phyloP scores from a whole-genome alignment of 2,113 vertebrate species.

The Neolamprologus falcicula region DNA sequence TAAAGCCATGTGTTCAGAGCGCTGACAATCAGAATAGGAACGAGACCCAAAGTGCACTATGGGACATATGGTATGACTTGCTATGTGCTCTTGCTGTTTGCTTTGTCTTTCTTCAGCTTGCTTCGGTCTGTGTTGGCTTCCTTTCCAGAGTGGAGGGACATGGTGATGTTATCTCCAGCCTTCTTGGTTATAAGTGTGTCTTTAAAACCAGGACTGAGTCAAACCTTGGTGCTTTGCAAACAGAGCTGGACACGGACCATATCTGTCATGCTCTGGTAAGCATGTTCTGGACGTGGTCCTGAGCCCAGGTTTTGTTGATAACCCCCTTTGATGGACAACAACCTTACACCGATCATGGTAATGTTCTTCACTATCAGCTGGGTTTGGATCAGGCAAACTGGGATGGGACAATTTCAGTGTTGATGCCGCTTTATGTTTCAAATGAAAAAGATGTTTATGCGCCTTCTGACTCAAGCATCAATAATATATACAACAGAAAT shows the following conservation, averaged over 20 bases:
- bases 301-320: conserved; percentile 6
- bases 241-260: conserved; percentile 41
- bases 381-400: conserved; percentile 47
- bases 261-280: conserved; percentile 35
- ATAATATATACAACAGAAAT: conserved; percentile 62
- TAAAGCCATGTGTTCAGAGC: conserved; percentile 74
- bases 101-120: conserved; percentile 61
- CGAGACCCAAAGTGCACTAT: conserved; percentile 63
- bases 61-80: conserved; percentile 54
- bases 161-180: conserved; percentile 26
- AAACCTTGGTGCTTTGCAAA: conserved; percentile 58
- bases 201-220: conserved; percentile 41
- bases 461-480: conserved; percentile 65
- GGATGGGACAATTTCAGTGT: conserved; percentile 49
- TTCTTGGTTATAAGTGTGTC: conserved; percentile 36
- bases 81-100: conserved; percentile 56
- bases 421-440: conserved; percentile 58
- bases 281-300: background rate
- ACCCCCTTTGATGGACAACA: conserved; percentile 27
- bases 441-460: conserved; percentile 55
- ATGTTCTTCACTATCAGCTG: conserved; percentile 40
- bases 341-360: conserved; percentile 27
- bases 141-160: conserved; percentile 31
- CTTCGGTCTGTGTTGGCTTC: conserved; percentile 55
- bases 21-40: conserved; percentile 74